phyloP scores from a whole-genome alignment of 2,797 vertebrate species.

The Lindbergichthys nudifrons region DNA sequence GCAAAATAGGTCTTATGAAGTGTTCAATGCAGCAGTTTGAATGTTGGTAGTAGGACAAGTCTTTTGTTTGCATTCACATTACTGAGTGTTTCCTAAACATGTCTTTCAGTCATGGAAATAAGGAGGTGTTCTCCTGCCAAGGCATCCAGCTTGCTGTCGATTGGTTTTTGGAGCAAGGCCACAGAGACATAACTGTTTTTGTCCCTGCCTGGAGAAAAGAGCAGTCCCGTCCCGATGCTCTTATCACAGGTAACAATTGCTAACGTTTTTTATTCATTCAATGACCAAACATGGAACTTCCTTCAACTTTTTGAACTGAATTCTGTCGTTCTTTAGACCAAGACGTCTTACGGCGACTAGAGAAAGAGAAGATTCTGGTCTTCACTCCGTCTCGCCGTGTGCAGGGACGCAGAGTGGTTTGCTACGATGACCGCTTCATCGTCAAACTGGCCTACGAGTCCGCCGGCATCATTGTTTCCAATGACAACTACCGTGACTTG shows the following conservation, averaged over 20 bases:
- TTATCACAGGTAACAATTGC: slow-evolving; percentile 90
- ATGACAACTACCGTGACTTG: slow-evolving; percentile 98
- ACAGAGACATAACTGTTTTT: slow-evolving; percentile 94
- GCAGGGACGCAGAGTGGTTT: slow-evolving; percentile 95
- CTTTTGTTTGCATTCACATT: slow-evolving; percentile 5
- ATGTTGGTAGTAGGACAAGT: neutral
- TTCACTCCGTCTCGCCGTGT: slow-evolving; percentile 97
- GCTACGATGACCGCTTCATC: slow-evolving; percentile 97
- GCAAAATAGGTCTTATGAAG: too few relatives aligned
- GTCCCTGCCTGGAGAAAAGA: slow-evolving; percentile 97
- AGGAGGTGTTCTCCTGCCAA: slow-evolving; percentile 97
- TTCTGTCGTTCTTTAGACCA: slow-evolving; percentile 85
- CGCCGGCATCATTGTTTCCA: slow-evolving; percentile 97
- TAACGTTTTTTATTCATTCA: neutral
- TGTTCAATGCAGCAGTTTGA: neutral
- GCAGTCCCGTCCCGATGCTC: slow-evolving; percentile 94
- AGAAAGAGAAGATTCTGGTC: slow-evolving; percentile 97
- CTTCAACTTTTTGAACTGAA: neutral
- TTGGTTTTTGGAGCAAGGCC: slow-evolving; percentile 95
- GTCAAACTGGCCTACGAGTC: slow-evolving; percentile 97
- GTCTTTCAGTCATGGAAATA: slow-evolving; percentile 92
- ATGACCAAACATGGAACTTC: neutral
- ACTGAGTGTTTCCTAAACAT: neutral
- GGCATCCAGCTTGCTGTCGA: slow-evolving; percentile 96
- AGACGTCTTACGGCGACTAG: slow-evolving; percentile 92